Percentiles rank a stretch among this genome's conserved stretches.
Evolutionary conservation across 2,797 vertebrate species (phyloP).

Genomic region (Limnodromus scolopaceus): DNA sequence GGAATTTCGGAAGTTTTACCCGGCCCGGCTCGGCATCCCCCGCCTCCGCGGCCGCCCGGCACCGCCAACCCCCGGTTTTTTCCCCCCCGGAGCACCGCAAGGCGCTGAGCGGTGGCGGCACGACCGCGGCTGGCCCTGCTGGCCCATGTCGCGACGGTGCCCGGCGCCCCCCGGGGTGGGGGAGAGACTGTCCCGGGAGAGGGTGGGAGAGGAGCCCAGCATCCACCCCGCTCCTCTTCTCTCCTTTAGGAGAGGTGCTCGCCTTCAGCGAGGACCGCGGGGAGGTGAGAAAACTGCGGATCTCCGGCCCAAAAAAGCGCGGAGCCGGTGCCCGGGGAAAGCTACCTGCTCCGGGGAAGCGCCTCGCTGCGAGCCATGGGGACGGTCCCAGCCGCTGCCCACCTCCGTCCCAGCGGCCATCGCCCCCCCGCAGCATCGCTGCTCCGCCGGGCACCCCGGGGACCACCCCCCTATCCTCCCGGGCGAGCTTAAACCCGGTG

Average conservation of each 20-base stretch:
- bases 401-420: background rate
- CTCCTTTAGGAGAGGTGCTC: background rate
- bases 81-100: background rate
- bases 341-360: background rate
- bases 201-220: background rate
- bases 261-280: background rate
- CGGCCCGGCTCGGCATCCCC: background rate
- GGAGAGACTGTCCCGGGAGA: background rate
- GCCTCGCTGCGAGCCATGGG: background rate
- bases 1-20: background rate
- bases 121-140: background rate
- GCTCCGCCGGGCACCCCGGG: background rate
- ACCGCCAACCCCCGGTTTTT: background rate
- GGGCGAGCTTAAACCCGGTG: background rate
- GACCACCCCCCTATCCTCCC: background rate
- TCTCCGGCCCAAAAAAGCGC: background rate
- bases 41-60: background rate
- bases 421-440: background rate
- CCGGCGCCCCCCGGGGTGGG: background rate
- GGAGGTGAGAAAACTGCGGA: background rate
- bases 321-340: background rate
- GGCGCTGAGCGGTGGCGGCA: background rate
- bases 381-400: background rate
- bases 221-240: too few species aligned
- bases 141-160: too few species aligned